Evolutionary conservation across 2,797 vertebrate genomes (phyloP).

Genomic region (Protonibea diacanthus): DNA sequence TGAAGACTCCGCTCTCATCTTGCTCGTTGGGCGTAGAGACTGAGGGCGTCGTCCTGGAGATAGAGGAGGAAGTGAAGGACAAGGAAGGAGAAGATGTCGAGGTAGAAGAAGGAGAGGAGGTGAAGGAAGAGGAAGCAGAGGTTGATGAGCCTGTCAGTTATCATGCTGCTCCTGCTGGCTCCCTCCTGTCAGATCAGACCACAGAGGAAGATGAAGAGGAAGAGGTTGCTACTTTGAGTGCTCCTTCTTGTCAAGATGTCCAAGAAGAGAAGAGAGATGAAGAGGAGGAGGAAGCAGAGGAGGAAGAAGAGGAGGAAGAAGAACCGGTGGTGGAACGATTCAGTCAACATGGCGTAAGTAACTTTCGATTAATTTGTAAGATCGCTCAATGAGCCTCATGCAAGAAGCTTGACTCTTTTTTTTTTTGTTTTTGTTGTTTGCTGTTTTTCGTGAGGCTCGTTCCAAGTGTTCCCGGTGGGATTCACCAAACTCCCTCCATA

Average conservation of each 20-base stretch:
- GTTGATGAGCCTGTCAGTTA: slow-evolving; percentile 12
- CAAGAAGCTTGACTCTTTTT: not conserved
- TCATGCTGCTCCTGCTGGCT: slow-evolving; percentile 2
- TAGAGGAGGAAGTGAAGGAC: slow-evolving; percentile 26
- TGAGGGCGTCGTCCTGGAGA: slow-evolving; percentile 44
- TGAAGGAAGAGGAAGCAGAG: slow-evolving; percentile 45
- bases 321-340: slow-evolving; percentile 45
- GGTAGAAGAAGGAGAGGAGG: slow-evolving; percentile 47
- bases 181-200: not conserved
- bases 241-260: slow-evolving; percentile 21
- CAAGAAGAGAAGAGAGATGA: slow-evolving; percentile 24
- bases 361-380: slow-evolving; percentile 2
- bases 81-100: slow-evolving; percentile 18
- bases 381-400: not conserved
- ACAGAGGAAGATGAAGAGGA: slow-evolving; percentile 34
- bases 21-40: slow-evolving; percentile 57
- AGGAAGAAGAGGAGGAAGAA: slow-evolving; percentile 38
- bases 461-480: not conserved
- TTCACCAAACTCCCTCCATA: not conserved
- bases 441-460: no score
- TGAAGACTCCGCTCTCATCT: slow-evolving; percentile 78
- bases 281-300: slow-evolving; percentile 10
- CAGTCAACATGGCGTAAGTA: slow-evolving; percentile 54
- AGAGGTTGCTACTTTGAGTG: not conserved
- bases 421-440: not conserved